These are phyloP conservation scores for Leontocebus nigricollis DNA, from an alignment of 2,797 vertebrate genomes.

Conservation along the genomic window DNA sequence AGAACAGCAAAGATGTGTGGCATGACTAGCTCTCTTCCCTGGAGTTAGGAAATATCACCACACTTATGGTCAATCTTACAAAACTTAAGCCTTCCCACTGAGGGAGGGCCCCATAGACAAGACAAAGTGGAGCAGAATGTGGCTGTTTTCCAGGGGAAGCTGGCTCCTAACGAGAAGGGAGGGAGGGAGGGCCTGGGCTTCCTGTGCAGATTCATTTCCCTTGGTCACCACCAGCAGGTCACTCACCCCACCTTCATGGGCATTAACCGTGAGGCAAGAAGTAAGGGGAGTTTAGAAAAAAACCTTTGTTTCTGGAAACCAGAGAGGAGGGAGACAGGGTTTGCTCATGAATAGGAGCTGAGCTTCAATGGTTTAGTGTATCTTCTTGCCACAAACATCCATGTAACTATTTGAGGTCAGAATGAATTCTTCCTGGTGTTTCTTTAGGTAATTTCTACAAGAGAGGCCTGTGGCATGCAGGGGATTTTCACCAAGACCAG, in stretches of 20 bases:
- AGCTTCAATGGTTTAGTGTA: not conserved
- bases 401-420: not conserved
- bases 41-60: not conserved
- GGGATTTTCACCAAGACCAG: not conserved
- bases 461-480: not conserved
- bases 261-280: not conserved
- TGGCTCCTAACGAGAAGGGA: not conserved
- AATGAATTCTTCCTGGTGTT: not conserved
- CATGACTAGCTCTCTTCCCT: not conserved
- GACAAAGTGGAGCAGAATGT: not conserved
- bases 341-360: not conserved
- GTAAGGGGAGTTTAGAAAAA: not conserved
- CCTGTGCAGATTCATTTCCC: not conserved
- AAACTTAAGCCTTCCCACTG: not conserved
- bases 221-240: not conserved
- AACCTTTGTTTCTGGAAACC: not conserved
- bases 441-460: not conserved
- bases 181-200: not conserved
- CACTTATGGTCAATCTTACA: not conserved
- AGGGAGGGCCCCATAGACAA: not conserved
- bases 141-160: not conserved
- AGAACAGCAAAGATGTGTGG: not conserved
- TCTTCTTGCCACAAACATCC: conserved; percentile 6
- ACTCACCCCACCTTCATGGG: not conserved
- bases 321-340: not conserved